Base-by-base conservation (phyloP, 2,113 vertebrate species). In the Pardalotus punctatus region DNA sequence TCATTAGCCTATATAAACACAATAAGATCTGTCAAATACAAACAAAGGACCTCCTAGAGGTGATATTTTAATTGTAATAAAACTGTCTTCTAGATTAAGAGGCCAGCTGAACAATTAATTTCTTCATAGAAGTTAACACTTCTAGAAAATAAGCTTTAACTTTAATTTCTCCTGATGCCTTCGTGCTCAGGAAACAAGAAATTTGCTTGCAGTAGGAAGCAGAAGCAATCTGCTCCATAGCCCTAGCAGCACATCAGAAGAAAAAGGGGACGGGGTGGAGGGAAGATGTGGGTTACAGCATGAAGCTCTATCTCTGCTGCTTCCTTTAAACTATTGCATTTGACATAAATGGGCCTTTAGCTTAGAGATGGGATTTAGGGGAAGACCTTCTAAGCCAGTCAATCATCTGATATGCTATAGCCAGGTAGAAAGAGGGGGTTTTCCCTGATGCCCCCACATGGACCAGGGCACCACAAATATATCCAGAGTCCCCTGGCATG, bases 61-160 rank as follows among this genome's bases (percentile, higher is more conserved):
- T 97, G 96, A 92, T 97, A 97, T 96, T 97, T 97, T 97, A 97
- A 97, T 97, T 98, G 97, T 96, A 96, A 97, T 98, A 98, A 98
- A 98, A 97, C 94, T 97, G 97, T 97, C 96, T 95, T 94, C 83
- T 95, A 95, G 96, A 98, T 97, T 97, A 98, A 97, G 93, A 93
- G 83, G 71, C 95, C 96, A 98, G 94, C 77, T 82, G 83, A 97
- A 91, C 87, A 90, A 95, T 96, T 96, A 51, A 96, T 97, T 95
- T 93, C 82, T 88, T 91, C 86, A 88, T 51, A 92, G 83, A 93
- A 95, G 92, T 88, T 94, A 93, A 95, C 72, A 40, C 56, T 81
- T 95, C 96, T 94, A 94, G 91, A 93, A 96, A 96, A 84, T 38
- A 36, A 93, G 62, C 22, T 29, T 96, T 84, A 60, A 60, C 47